These are phyloP conservation scores for Enchytraeus crypticus DNA, from an alignment of 2,888 invertebrate genomes.

Conservation along the genomic window DNA sequence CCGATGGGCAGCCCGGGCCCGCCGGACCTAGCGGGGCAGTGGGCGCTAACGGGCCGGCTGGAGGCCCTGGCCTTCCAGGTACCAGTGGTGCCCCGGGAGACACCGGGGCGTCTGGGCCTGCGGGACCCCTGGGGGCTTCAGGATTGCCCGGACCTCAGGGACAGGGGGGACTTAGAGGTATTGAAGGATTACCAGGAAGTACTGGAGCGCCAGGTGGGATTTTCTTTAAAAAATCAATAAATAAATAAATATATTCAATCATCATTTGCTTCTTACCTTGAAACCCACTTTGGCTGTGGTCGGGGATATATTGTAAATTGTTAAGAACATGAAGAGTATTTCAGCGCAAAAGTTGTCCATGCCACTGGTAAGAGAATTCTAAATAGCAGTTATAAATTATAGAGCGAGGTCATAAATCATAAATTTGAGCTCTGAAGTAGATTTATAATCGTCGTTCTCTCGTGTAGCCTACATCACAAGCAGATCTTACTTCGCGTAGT, in stretches of 20 bases:
- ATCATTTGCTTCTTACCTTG: no score
- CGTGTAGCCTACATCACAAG: no score
- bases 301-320: background rate
- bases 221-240: background rate
- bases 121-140: conserved; percentile 13
- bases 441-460: no score
- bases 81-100: conserved; percentile 9
- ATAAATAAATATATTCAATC: no score
- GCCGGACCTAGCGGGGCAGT: conserved; percentile 17
- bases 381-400: no score
- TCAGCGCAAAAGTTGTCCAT: no score
- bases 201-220: conserved; percentile 9
- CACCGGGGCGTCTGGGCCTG: conserved; percentile 18
- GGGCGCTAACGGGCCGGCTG: conserved; percentile 12
- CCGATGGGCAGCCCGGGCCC: conserved; percentile 9
- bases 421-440: no score
- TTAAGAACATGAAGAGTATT: background rate
- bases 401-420: no score
- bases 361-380: no score
- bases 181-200: conserved; percentile 9
- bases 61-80: conserved; percentile 6
- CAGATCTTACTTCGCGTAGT: no score
- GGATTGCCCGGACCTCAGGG: conserved; percentile 31
- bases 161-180: conserved; percentile 24
- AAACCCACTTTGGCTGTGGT: no score